Conservation (phyloP, 2,888 invertebrate species). For the Scaptodrosophila latifasciaeformis region DNA sequence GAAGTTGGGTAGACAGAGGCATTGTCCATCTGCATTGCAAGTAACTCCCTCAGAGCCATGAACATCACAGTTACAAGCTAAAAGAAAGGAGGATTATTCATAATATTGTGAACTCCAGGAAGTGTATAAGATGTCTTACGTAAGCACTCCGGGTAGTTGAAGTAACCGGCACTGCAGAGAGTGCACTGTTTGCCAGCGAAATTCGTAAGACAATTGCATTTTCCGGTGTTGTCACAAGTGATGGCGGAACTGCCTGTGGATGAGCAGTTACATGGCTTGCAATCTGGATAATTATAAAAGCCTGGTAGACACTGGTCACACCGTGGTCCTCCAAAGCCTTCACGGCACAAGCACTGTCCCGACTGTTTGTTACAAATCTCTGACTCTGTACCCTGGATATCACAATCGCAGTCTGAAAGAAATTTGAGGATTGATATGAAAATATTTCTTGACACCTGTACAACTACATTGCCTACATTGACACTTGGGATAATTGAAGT, state of each 20-base stretch:
- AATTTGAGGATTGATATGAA: neutral
- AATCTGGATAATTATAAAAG: slow-evolving; percentile 91
- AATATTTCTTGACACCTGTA: slow-evolving; percentile 72
- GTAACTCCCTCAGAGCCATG: slow-evolving; percentile 93
- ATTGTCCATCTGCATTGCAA: slow-evolving; percentile 89
- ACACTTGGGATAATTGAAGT: slow-evolving; percentile 90
- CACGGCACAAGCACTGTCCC: slow-evolving; percentile 92
- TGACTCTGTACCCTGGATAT: slow-evolving; percentile 87
- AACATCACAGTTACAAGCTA: slow-evolving; percentile 91
- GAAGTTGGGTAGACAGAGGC: slow-evolving; percentile 92
- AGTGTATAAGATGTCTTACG: slow-evolving; percentile 82
- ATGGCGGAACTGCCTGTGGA: slow-evolving; percentile 84
- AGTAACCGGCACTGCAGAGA: slow-evolving; percentile 95
- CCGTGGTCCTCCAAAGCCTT: slow-evolving; percentile 90
- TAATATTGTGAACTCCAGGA: slow-evolving; percentile 69
- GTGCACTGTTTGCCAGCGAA: slow-evolving; percentile 94
- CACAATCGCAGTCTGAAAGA: slow-evolving; percentile 88
- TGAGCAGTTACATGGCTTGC: slow-evolving; percentile 90
- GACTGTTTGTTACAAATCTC: slow-evolving; percentile 88
- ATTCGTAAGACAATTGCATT: slow-evolving; percentile 92
- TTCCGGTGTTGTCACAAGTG: slow-evolving; percentile 90
- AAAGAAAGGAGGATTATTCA: slow-evolving; percentile 75
- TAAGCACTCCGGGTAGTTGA: slow-evolving; percentile 91
- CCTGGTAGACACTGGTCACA: slow-evolving; percentile 93
- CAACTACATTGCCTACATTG: slow-evolving; percentile 90